Evolutionary conservation across 2,888 invertebrate species (phyloP).

Genomic region (Gymnocheta viridis): DNA sequence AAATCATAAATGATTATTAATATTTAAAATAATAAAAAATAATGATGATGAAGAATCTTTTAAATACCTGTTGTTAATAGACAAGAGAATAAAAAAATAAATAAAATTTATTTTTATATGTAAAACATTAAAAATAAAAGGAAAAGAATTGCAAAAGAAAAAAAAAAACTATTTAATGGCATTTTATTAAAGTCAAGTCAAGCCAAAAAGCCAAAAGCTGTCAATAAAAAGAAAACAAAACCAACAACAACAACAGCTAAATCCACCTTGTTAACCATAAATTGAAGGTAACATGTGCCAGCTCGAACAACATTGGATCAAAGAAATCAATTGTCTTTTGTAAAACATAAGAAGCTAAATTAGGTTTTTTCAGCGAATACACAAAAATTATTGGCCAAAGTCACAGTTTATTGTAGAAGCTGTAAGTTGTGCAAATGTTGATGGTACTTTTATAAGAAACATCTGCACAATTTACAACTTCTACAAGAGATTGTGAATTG

Average conservation of each 20-base stretch:
- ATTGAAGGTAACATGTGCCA: background rate
- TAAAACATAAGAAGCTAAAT: too few species aligned
- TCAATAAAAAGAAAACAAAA: too few species aligned
- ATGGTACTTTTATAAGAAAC: too few species aligned
- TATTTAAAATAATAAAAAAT: conserved; percentile 7
- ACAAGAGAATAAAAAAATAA: background rate
- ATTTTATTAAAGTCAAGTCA: conserved; percentile 24
- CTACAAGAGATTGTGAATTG: too few species aligned
- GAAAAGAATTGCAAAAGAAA: conserved; percentile 2
- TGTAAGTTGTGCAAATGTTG: too few species aligned
- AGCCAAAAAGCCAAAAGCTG: background rate
- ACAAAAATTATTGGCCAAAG: too few species aligned
- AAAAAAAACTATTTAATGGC: background rate
- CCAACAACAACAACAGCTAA: background rate
- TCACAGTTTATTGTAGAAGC: too few species aligned
- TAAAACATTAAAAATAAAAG: conserved; percentile 6
- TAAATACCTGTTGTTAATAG: conserved; percentile 4
- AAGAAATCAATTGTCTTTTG: too few species aligned
- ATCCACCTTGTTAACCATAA: background rate
- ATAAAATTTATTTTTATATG: background rate
- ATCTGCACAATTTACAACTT: too few species aligned
- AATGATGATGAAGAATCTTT: background rate
- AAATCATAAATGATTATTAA: conserved; percentile 2
- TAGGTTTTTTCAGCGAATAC: too few species aligned
- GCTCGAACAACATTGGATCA: background rate